phyloP scores from a whole-genome alignment of 2,888 invertebrate species.

The Alitta virens region DNA sequence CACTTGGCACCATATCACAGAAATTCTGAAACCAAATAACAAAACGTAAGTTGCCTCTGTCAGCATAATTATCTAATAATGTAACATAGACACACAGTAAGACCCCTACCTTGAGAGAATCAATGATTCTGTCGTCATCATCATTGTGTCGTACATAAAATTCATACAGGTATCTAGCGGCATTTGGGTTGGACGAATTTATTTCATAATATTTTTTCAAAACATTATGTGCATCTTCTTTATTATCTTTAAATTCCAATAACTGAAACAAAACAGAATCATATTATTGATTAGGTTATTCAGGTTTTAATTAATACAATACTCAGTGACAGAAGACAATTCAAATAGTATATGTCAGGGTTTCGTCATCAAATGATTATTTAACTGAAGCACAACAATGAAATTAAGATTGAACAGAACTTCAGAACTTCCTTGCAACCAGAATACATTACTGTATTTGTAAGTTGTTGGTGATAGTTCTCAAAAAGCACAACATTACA shows the following conservation, averaged over 20 bases:
- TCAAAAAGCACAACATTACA: no score
- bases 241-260: neutral
- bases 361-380: no score
- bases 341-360: no score
- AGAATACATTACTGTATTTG: no score
- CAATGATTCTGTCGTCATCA: neutral
- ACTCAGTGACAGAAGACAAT: no score
- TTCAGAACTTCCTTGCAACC: no score
- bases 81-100: neutral
- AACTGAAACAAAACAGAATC: neutral
- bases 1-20: constrained; percentile 12
- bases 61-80: neutral
- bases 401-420: no score
- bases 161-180: neutral
- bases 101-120: neutral
- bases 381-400: no score
- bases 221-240: neutral
- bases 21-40: constrained; percentile 7
- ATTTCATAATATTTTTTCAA: neutral
- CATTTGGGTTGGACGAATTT: constrained; percentile 5
- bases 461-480: no score
- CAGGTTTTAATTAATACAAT: no score
- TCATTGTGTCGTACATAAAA: neutral
- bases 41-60: no score
- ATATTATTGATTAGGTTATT: no score